Evolutionary conservation across 1,140 invertebrate species (phyloP).

Genomic region (Drosophila setifemur): DNA sequence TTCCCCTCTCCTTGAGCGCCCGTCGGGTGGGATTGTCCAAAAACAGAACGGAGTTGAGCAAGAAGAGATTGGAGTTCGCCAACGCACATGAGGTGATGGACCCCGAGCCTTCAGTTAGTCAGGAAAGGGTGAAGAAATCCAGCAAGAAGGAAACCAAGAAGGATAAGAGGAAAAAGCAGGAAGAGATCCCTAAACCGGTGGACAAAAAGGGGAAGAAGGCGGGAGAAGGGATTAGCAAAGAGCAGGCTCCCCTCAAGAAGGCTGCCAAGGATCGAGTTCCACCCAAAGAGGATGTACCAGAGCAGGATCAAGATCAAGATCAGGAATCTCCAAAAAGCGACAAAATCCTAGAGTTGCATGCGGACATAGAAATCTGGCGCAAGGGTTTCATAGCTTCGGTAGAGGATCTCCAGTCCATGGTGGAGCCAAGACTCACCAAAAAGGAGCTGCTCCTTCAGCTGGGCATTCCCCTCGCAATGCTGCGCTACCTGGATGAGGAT

Average conservation of each 20-base stretch:
- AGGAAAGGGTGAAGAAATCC: neutral
- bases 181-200: neutral
- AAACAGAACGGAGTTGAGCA: slow-evolving; percentile 39
- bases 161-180: neutral
- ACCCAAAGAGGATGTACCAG: too few species aligned
- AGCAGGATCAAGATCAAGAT: neutral
- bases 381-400: slow-evolving; percentile 47
- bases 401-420: slow-evolving; percentile 49
- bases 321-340: slow-evolving; percentile 5
- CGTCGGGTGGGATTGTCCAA: slow-evolving; percentile 52
- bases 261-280: neutral
- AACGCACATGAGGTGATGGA: neutral
- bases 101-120: neutral
- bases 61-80: slow-evolving; percentile 57
- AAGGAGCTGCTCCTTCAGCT: slow-evolving; percentile 34
- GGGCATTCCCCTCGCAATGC: slow-evolving; percentile 51
- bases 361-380: slow-evolving; percentile 56
- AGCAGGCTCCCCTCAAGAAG: neutral
- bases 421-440: slow-evolving; percentile 23
- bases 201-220: neutral
- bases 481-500: slow-evolving; percentile 58
- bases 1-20: slow-evolving; percentile 22
- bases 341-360: slow-evolving; percentile 42
- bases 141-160: neutral
- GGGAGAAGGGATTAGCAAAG: neutral